Evolutionary conservation across 2,113 vertebrate genomes (phyloP), one percentile per base, ranked within the genome.

Genomic region (Tyrannus savana): DNA sequence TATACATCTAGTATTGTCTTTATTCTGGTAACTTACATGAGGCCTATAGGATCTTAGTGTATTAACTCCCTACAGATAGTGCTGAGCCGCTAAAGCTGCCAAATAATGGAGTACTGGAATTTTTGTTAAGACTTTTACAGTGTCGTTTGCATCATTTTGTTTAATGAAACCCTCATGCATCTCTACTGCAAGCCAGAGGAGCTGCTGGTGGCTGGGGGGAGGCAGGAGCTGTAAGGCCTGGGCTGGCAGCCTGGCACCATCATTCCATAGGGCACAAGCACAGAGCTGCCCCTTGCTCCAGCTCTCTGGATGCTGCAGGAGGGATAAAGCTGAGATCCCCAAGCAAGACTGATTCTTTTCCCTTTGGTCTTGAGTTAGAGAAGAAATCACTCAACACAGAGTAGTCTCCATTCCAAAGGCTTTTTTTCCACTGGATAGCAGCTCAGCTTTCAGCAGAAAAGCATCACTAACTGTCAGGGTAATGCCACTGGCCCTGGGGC

Each of bases 21-120:
- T 91, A 95, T 83, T 96, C 87, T 77, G 87, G 89, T 90, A 69
- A 66, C 93, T 94, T 88, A 93, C 91, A 93, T 17, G 85, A 97
- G 83, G 89, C 90, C 92, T 90, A 96, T n/a, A 89, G 93, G 93
- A 95, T 86, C 88, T 97, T 96, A 97, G 95, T 96, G 94, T 87
- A 80, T 96, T 95, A 87, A 37, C 60, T 69, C 85, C 95, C 94
- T 96, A 93, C 62, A 30, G 94, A 81, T 56, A 88, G 92, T 77
- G 94, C 42, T 72, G 94, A 95, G 94, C 87, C 85, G 96, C 95
- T 95, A 35, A 95, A 87, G 96, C 91, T 95, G 97, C 92, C 19
- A 23, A 74, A 90, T 75, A 60, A 91, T 2, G 0, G 80, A 87
- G 88, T 30, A 73, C 12, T 52, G 63, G 92, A 27, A 25, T 69